A percentile compares a stretch with the other conserved stretches of the same genome.
Evolutionary conservation across 2,797 vertebrate genomes (phyloP).

Genomic region (Knipowitschia caucasica): DNA sequence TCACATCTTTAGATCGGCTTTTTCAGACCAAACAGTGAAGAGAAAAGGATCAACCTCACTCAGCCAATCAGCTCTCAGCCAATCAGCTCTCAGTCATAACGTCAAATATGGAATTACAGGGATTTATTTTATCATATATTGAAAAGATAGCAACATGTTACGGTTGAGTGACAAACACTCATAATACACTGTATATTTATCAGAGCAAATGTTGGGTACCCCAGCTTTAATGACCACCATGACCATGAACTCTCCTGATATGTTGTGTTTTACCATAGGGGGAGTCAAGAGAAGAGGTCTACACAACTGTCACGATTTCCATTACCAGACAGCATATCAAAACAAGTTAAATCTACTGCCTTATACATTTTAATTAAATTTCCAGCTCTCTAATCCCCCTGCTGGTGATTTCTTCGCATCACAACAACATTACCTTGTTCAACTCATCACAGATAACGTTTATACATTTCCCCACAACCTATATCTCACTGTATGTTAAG

Average conservation of each 20-base stretch:
- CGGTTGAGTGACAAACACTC: too few species aligned
- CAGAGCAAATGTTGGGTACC: too few species aligned
- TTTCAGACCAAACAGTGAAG: too few species aligned
- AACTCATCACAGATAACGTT: background rate
- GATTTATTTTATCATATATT: too few species aligned
- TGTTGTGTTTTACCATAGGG: background rate
- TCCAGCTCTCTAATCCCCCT: slow-evolving; percentile 6
- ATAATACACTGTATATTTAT: too few species aligned
- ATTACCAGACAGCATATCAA: background rate
- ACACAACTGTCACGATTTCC: background rate
- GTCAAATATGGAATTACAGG: too few species aligned
- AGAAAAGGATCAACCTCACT: too few species aligned
- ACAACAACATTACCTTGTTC: background rate
- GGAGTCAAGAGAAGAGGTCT: background rate
- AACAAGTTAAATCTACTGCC: background rate
- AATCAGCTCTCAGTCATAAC: too few species aligned
- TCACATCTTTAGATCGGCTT: too few species aligned
- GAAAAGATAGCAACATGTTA: background rate
- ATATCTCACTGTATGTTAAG: background rate
- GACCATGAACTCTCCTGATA: background rate
- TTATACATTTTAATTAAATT: too few species aligned
- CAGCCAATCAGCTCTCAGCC: too few species aligned
- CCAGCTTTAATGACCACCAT: too few species aligned
- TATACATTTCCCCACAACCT: background rate
- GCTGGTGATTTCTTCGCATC: background rate